Evolutionary conservation across 1,140 invertebrate species (phyloP).

Genomic region (Asobara japonica): DNA sequence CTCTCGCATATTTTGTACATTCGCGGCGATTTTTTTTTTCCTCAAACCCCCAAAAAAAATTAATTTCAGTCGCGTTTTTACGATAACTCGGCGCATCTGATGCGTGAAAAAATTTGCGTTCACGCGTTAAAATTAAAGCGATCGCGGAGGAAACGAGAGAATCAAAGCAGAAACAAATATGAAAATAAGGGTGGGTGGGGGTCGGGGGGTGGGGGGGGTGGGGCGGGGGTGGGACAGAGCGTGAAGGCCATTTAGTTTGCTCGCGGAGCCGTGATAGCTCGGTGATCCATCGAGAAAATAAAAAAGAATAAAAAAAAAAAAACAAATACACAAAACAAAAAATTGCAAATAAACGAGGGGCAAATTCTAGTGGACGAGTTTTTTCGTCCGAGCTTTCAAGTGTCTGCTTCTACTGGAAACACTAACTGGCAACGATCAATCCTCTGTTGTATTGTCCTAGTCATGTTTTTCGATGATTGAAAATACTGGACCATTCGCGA

Average conservation of each 20-base stretch:
- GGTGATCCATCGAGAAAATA: constrained; percentile 21
- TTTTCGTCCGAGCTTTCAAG: neutral
- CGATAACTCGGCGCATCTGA: constrained; percentile 53
- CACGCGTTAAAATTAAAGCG: constrained; percentile 34
- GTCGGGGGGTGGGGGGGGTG: no score
- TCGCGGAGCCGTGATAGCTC: constrained; percentile 25
- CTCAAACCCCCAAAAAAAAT: constrained; percentile 32
- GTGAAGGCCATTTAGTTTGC: constrained; percentile 34
- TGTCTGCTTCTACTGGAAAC: neutral
- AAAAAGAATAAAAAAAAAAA: no score
- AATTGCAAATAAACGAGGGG: neutral
- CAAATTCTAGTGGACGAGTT: neutral
- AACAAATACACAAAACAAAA: neutral
- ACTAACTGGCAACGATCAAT: neutral
- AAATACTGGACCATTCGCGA: neutral
- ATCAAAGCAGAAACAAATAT: constrained; percentile 20
- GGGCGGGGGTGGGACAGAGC: neutral
- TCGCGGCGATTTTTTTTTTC: no score
- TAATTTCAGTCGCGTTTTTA: constrained; percentile 41
- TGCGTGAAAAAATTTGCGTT: constrained; percentile 47
- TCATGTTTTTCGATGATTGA: neutral
- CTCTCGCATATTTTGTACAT: constrained; percentile 36
- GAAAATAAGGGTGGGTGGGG: constrained; percentile 23
- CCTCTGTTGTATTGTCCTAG: neutral
- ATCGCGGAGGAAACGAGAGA: constrained; percentile 14